Conservation (phyloP, 2,888 invertebrate species). For the Platycnemis pennipes region DNA sequence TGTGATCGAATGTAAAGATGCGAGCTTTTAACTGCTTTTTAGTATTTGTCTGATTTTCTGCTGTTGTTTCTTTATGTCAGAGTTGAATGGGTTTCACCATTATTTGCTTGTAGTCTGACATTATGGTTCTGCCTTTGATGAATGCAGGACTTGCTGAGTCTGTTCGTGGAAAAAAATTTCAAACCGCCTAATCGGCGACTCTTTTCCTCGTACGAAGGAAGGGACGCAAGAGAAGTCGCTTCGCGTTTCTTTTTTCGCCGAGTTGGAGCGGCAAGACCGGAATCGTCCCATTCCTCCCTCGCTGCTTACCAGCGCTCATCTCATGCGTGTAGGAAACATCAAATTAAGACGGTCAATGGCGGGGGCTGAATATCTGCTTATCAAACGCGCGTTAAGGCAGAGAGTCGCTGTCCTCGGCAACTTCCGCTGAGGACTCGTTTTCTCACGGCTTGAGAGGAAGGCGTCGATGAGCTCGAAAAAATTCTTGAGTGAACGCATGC, state of each 20-base stretch:
- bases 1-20: too few species aligned
- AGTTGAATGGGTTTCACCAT: neutral
- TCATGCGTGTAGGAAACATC: neutral
- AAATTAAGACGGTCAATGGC: neutral
- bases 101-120: neutral
- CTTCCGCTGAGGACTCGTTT: neutral
- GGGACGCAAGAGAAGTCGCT: neutral
- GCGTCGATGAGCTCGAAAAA: neutral
- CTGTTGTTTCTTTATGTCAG: neutral
- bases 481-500: neutral
- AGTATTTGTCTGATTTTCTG: too few species aligned
- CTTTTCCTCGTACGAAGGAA: neutral
- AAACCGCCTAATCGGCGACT: neutral
- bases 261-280: neutral
- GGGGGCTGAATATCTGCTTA: neutral
- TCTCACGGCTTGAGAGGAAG: neutral
- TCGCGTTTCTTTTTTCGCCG: neutral
- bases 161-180: neutral
- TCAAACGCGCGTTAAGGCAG: conserved; percentile 13
- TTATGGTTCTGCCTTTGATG: neutral
- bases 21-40: too few species aligned
- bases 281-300: neutral
- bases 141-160: neutral
- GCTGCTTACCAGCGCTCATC: neutral
- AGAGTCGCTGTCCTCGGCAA: conserved; percentile 7